phyloP scores from a whole-genome alignment of 2,113 vertebrate species.

The Pholis gunnellus region DNA sequence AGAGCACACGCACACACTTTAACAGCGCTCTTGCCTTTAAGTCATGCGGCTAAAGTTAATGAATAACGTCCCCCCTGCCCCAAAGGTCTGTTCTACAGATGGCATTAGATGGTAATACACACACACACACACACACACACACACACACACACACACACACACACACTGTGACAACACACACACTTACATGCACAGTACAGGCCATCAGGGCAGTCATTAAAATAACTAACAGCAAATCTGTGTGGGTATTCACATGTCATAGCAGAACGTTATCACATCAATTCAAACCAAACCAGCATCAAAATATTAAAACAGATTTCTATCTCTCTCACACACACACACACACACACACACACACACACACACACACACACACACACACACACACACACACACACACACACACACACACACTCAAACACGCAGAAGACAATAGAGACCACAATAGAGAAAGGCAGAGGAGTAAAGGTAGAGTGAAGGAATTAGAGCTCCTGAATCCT shows the following conservation, averaged over 20 bases:
- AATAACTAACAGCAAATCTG: not conserved
- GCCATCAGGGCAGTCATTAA: conserved; percentile 2
- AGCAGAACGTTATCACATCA: not conserved
- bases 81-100: conserved; percentile 70
- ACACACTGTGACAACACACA: conserved; percentile 1
- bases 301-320: not conserved
- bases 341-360: not conserved
- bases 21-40: conserved; percentile 37
- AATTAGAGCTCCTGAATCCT: conserved; percentile 23
- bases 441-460: not conserved
- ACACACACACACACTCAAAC: conserved; percentile 15
- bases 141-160: conserved; percentile 13
- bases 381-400: not conserved
- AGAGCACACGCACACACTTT: conserved; percentile 24
- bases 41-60: conserved; percentile 77
- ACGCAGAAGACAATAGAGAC: too few species aligned
- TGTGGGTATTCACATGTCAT: not conserved
- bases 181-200: not conserved
- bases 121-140: conserved; percentile 11
- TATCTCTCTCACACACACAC: not conserved
- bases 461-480: conserved; percentile 4
- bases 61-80: conserved; percentile 63
- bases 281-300: not conserved
- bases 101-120: conserved; percentile 42
- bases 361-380: not conserved